A percentile compares a stretch with the other conserved stretches of the same genome.
Evolutionary conservation across 1,140 invertebrate genomes (phyloP).

Genomic region (Drosophila simulans): DNA sequence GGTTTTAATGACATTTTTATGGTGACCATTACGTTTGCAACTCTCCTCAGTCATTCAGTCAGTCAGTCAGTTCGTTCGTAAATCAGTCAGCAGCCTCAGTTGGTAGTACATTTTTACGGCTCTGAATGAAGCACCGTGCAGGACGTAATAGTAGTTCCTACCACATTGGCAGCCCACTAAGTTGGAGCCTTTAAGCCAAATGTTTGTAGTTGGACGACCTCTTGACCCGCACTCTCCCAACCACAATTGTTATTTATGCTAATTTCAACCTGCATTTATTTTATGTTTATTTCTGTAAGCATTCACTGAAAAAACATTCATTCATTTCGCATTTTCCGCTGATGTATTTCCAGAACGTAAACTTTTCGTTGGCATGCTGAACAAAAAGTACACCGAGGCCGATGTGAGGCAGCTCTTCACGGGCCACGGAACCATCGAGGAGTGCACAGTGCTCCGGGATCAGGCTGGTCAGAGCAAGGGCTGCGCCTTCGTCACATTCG

Average conservation of each 20-base stretch:
- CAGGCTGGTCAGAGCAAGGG: slow-evolving; percentile 96
- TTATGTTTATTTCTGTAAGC: slow-evolving; percentile 45
- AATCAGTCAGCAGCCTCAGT: slow-evolving; percentile 41
- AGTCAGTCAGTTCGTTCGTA: slow-evolving; percentile 37
- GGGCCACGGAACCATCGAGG: slow-evolving; percentile 97
- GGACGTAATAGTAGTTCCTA: slow-evolving; percentile 54
- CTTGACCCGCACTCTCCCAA: slow-evolving; percentile 25
- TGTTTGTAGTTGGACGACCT: slow-evolving; percentile 30
- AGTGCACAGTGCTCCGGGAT: slow-evolving; percentile 98
- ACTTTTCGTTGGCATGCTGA: slow-evolving; percentile 99
- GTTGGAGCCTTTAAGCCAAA: slow-evolving; percentile 29
- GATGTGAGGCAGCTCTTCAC: slow-evolving; percentile 97
- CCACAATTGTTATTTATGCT: slow-evolving; percentile 57
- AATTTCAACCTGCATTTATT: slow-evolving; percentile 34
- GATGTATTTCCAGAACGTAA: slow-evolving; percentile 95
- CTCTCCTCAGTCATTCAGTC: slow-evolving; percentile 41
- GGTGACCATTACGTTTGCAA: slow-evolving; percentile 50
- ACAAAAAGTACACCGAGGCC: slow-evolving; percentile 98
- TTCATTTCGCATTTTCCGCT: slow-evolving; percentile 47
- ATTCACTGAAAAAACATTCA: slow-evolving; percentile 24
- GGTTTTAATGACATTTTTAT: slow-evolving; percentile 64
- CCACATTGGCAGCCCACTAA: slow-evolving; percentile 61
- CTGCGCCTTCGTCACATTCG: slow-evolving; percentile 99
- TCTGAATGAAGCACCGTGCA: slow-evolving; percentile 44
- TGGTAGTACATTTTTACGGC: slow-evolving; percentile 48